Conservation (phyloP, 2,113 vertebrate genomes). For the Leuciscus idus region DNA sequence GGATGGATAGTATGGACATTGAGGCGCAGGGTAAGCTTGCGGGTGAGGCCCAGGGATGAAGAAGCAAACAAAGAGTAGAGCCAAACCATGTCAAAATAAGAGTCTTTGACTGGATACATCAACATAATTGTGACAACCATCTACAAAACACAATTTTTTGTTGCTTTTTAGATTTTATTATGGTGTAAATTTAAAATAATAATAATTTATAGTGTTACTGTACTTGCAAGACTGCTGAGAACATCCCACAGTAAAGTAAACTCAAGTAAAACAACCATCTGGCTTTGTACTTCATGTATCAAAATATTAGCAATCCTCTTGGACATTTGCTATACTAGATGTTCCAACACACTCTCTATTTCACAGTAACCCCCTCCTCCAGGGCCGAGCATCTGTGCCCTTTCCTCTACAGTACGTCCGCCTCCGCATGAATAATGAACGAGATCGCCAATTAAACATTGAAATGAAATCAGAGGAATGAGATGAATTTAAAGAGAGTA, state of each 20-base stretch:
- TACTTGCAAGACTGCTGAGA: not conserved
- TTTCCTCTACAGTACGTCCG: constrained; percentile 50
- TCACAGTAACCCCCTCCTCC: constrained; percentile 32
- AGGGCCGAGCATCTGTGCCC: constrained; percentile 51
- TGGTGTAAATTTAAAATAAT: not conserved
- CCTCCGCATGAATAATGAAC: constrained; percentile 61
- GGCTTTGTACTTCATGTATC: constrained; percentile 10
- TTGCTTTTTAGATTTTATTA: not conserved
- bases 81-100: no score
- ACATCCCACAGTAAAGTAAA: not conserved
- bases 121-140: no score
- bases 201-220: no score
- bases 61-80: no score
- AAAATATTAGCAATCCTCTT: constrained; percentile 25
- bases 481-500: constrained; percentile 53
- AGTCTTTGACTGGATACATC: no score
- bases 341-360: not conserved
- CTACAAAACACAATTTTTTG: no score
- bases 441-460: constrained; percentile 65
- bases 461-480: constrained; percentile 60
- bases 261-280: not conserved
- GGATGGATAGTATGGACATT: no score
- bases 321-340: constrained; percentile 1
- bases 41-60: no score
- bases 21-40: no score